Base-by-base conservation (phyloP, 2,888 invertebrate species). In the Metopia argyrocephala region DNA sequence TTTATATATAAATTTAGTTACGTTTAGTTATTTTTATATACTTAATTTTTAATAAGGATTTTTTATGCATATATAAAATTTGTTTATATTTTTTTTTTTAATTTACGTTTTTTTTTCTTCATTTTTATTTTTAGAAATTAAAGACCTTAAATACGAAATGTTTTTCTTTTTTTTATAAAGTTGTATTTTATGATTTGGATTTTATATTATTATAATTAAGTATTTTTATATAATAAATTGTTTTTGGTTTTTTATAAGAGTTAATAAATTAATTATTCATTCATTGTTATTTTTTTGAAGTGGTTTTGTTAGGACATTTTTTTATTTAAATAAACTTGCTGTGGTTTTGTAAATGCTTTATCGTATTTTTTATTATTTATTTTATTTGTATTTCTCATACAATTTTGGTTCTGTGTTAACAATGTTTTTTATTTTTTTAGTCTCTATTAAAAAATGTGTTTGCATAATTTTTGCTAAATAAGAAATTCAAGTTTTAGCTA, bases 121-220 rank as follows among this genome's bases (percentile, higher is more conserved):
- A n/a, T n/a, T n/a, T n/a, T 83, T 78, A 73, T 85, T 87, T 89
- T 87, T 89, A 89, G 89, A 89, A 89, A 89, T 89, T 88, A 89
- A 87, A 87, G 88, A 87, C 88, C 89, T 89, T 89, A 89, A 88
- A 89, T 88, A 89, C 89, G 88, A 89, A 88, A 85, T 87, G 25
- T 86, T 85, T 85, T 85, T 86, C 84, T 88, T 87, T 87, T 87
- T 87, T 85, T 88, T 88, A 88, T 89, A 89, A 88, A 89, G 86
- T 86, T 85, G 85, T 85, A 84, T 83, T 83, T 75, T 79, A 84
- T 85, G 85, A 83, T 83, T 84, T 84, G 65, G 23, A 12, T 23
- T 52, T 66, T 59, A 82, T 79, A 69, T 85, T 83, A 68, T 76
- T 73, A 81, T 59, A 76, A 76, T 84, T 83, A 76, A 82, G 85